These are phyloP conservation scores for Esox masquinongy DNA, from an alignment of 2,797 vertebrate genomes.

Conservation along the genomic window DNA sequence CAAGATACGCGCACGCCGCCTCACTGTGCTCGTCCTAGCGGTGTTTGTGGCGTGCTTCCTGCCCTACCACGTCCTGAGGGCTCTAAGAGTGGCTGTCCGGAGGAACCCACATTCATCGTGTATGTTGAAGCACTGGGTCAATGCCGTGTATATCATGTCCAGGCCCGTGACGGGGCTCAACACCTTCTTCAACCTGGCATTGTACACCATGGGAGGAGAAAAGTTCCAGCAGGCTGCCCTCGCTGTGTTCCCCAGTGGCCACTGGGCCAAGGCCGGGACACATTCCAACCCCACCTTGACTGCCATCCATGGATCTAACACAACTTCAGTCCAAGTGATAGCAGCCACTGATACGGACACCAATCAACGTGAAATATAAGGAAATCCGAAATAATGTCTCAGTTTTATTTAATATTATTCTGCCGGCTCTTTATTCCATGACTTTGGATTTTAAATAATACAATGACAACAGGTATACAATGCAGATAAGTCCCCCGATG, in stretches of 20 bases:
- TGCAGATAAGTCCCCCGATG: no score
- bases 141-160: conserved; percentile 63
- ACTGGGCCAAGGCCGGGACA: conserved; percentile 19
- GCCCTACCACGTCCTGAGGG: conserved; percentile 62
- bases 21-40: conserved; percentile 58
- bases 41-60: conserved; percentile 67
- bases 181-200: conserved; percentile 65
- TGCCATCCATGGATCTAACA: not conserved
- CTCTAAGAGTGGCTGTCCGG: conserved; percentile 46
- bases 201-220: conserved; percentile 67
- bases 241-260: conserved; percentile 24
- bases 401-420: no score
- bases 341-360: not conserved
- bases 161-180: conserved; percentile 68
- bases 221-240: conserved; percentile 58
- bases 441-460: no score
- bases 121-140: conserved; percentile 2
- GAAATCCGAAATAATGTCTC: no score
- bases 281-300: conserved; percentile 20
- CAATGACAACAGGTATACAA: no score
- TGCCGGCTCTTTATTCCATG: no score
- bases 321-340: not conserved
- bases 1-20: conserved; percentile 41
- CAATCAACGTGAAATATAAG: not conserved
- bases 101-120: not conserved